A percentile compares a stretch with the other conserved stretches of the same genome.
Conservation (phyloP, 2,797 vertebrate species). For the Cuculus canorus region DNA sequence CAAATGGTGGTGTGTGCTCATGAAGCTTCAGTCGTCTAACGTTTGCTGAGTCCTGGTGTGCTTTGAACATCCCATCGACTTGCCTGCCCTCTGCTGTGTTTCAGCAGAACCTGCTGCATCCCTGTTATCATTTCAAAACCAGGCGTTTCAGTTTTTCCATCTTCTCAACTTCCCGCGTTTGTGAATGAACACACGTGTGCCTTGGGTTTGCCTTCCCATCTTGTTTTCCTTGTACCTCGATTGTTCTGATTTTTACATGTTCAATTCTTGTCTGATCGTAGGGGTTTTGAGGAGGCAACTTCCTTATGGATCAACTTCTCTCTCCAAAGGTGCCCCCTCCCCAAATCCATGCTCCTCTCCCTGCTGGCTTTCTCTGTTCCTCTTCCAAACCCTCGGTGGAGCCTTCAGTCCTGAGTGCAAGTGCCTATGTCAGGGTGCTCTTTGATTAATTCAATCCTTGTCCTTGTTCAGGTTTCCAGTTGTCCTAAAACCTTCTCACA, state of each 20-base stretch:
- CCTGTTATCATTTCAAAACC: neutral
- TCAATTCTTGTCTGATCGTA: neutral
- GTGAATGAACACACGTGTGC: neutral
- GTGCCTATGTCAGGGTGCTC: neutral
- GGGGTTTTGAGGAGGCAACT: neutral
- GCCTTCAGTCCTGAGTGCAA: neutral
- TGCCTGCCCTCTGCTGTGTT: neutral
- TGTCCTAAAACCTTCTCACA: neutral
- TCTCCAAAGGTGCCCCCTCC: neutral
- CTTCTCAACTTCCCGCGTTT: neutral
- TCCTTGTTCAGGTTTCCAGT: neutral
- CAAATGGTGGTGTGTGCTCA: neutral
- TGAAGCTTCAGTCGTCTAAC: neutral
- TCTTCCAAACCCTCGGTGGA: neutral
- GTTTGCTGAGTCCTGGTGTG: neutral
- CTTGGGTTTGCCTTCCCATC: neutral
- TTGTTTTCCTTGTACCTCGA: neutral
- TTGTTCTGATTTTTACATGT: neutral
- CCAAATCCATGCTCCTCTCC: neutral
- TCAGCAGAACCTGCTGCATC: neutral
- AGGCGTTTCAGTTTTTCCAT: neutral
- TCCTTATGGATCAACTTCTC: neutral
- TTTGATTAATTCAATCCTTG: neutral
- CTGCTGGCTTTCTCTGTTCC: neutral
- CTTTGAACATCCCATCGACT: neutral